A percentile compares a stretch with the other conserved stretches of the same genome.
Evolutionary conservation across 2,113 vertebrate species (phyloP).

Genomic region (Bucco capensis): DNA sequence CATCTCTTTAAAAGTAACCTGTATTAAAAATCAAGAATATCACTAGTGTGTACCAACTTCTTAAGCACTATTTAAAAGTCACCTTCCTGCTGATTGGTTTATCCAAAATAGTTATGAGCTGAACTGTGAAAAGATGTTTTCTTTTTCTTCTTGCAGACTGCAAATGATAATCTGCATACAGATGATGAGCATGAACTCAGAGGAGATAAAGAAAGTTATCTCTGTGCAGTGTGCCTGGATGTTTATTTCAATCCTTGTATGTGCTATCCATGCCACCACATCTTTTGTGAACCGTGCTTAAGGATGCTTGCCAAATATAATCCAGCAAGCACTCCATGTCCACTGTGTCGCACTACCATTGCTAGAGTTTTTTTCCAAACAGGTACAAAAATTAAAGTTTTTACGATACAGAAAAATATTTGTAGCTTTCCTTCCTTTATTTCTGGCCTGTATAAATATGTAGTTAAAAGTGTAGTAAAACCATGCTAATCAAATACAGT

Average conservation of each 20-base stretch:
- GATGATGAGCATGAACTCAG: conserved; percentile 70
- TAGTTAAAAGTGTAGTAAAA: background rate
- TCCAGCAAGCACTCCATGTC: conserved; percentile 83
- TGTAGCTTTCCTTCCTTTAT: background rate
- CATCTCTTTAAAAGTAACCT: background rate
- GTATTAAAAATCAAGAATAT: conserved; percentile 1
- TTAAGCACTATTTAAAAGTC: background rate
- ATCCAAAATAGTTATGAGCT: background rate
- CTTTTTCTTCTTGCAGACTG: conserved; percentile 63
- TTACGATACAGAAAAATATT: background rate
- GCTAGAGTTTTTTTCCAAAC: conserved; percentile 86
- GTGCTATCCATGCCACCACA: conserved; percentile 89
- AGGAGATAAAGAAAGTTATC: conserved; percentile 83
- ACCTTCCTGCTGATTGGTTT: background rate
- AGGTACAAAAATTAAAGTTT: conserved; percentile 73
- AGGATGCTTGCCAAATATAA: conserved; percentile 87
- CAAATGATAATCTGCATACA: conserved; percentile 65
- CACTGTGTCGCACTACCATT: conserved; percentile 86
- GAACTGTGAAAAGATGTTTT: background rate
- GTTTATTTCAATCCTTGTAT: conserved; percentile 90
- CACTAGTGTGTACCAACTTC: background rate
- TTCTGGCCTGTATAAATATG: background rate
- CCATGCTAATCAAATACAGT: background rate
- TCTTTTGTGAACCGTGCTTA: conserved; percentile 94
- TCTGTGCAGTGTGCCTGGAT: conserved; percentile 90